Conservation (phyloP, 2,797 vertebrate genomes). For the Sebastes oblongus region DNA sequence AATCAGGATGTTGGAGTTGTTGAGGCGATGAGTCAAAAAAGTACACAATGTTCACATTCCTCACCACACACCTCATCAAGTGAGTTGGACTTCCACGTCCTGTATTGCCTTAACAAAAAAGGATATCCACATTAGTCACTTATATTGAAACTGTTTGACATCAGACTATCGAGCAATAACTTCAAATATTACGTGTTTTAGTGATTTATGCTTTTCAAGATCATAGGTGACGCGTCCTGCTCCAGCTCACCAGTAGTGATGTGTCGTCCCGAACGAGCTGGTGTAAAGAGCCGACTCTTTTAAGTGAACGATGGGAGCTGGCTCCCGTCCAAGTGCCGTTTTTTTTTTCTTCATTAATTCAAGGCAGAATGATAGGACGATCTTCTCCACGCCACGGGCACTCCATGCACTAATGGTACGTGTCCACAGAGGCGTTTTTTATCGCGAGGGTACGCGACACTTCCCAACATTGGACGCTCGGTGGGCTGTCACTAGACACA, state of each 20-base stretch:
- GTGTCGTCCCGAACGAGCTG: too few relatives aligned
- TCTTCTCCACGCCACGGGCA: too few relatives aligned
- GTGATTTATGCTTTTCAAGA: slow-evolving; percentile 42
- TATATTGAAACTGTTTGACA: neutral
- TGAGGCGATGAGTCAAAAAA: slow-evolving; percentile 8
- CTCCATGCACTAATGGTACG: too few relatives aligned
- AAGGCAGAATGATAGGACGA: too few relatives aligned
- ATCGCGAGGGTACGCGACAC: too few relatives aligned
- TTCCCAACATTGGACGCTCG: too few relatives aligned
- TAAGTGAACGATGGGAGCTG: too few relatives aligned
- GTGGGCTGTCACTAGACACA: too few relatives aligned
- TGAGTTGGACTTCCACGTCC: neutral
- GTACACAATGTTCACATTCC: slow-evolving; percentile 54
- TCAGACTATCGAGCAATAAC: slow-evolving; percentile 21
- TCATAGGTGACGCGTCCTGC: slow-evolving; percentile 70
- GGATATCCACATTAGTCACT: neutral
- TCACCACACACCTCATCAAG: neutral
- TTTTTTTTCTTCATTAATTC: too few relatives aligned
- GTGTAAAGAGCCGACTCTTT: neutral
- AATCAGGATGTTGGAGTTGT: neutral
- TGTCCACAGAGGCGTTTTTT: too few relatives aligned
- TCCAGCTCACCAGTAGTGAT: slow-evolving; percentile 6
- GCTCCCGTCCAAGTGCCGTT: too few relatives aligned
- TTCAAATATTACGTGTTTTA: neutral
- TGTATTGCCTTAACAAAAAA: neutral